Conservation (phyloP, 2,888 invertebrate species). For the Neuroscelio doddi region DNA sequence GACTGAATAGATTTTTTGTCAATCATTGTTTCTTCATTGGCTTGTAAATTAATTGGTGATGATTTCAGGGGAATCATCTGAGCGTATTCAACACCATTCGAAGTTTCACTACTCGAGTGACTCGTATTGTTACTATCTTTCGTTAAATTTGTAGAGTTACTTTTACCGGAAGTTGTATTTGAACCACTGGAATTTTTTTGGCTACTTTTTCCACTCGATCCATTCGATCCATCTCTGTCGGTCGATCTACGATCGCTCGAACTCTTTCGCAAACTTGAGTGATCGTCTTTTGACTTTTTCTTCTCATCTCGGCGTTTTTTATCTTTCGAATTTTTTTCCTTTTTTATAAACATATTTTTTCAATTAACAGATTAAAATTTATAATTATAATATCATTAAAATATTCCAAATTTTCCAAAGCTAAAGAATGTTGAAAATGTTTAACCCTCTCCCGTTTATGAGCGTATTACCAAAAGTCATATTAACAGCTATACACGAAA, state of each 20-base stretch:
- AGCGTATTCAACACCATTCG: constrained; percentile 61
- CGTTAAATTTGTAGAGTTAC: constrained; percentile 72
- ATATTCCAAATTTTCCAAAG: no score
- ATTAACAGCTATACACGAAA: no score
- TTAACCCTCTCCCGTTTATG: no score
- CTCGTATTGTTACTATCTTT: constrained; percentile 75
- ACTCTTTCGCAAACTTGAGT: constrained; percentile 79
- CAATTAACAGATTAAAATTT: no score
- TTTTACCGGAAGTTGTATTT: constrained; percentile 66
- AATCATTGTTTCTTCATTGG: constrained; percentile 6
- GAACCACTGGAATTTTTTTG: constrained; percentile 72
- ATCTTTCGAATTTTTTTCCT: constrained; percentile 59
- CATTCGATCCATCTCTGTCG: constrained; percentile 87
- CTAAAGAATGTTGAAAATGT: neutral
- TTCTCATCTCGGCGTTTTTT: constrained; percentile 67
- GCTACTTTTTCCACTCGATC: constrained; percentile 72
- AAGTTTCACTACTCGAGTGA: constrained; percentile 68
- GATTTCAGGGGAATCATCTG: constrained; percentile 50
- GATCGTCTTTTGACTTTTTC: constrained; percentile 79
- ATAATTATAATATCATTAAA: no score
- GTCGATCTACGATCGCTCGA: constrained; percentile 81
- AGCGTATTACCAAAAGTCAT: no score
- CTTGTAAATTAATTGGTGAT: constrained; percentile 30
- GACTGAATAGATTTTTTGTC: constrained; percentile 17
- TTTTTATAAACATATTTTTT: constrained; percentile 5